Conservation (phyloP, 37 sponge, comb jelly and placozoan species). For the Cliona cf. orientalis region DNA sequence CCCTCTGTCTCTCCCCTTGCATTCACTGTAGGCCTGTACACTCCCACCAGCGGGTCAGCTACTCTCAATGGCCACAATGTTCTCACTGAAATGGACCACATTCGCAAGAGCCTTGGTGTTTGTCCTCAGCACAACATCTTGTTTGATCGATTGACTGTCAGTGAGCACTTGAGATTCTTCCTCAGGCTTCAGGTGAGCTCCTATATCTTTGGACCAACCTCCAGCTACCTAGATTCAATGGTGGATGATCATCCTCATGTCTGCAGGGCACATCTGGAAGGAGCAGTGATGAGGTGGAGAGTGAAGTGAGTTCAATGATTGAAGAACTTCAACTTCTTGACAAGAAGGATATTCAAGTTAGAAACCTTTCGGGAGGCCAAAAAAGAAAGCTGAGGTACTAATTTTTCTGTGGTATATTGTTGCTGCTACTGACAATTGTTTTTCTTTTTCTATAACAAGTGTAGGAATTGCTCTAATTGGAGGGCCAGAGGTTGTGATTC, state of each 20-base stretch:
- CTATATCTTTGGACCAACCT: too few species aligned
- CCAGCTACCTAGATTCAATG: too few species aligned
- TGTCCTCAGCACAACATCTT: constrained; percentile 98
- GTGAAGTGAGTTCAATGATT: constrained; percentile 72
- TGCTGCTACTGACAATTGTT: background rate
- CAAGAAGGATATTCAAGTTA: constrained; percentile 69
- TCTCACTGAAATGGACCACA: constrained; percentile 76
- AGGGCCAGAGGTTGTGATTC: constrained; percentile 89
- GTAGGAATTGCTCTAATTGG: constrained; percentile 48
- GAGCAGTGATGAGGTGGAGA: constrained; percentile 7
- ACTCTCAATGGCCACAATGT: constrained; percentile 82
- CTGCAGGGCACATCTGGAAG: constrained; percentile 43
- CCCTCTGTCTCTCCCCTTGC: background rate
- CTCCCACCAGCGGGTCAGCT: constrained; percentile 69
- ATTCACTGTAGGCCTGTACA: constrained; percentile 47
- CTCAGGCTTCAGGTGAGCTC: constrained; percentile 89
- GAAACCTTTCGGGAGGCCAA: constrained; percentile 92
- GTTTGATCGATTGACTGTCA: constrained; percentile 95
- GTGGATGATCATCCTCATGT: constrained; percentile 13
- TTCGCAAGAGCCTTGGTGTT: constrained; percentile 87
- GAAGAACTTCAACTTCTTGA: constrained; percentile 77
- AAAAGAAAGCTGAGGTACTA: constrained; percentile 93
- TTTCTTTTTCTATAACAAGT: constrained; percentile 72
- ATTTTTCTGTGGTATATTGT: background rate
- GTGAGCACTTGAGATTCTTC: constrained; percentile 92